Conservation (phyloP, 1,140 invertebrate species). For the Rhopalosiphum maidis region DNA sequence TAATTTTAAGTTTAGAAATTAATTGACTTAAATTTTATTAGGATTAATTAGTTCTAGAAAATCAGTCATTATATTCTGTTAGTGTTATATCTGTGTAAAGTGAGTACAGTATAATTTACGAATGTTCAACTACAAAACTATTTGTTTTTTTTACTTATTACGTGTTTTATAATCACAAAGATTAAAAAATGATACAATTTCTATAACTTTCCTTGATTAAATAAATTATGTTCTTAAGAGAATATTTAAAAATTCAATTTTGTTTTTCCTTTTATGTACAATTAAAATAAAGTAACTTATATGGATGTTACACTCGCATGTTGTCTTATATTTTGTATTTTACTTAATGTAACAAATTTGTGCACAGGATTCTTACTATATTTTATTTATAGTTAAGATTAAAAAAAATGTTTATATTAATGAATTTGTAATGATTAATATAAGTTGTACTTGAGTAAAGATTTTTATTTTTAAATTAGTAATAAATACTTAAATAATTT, state of each 20-base stretch:
- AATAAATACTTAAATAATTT: neutral
- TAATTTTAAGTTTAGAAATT: neutral
- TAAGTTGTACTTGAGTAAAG: neutral
- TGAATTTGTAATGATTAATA: neutral
- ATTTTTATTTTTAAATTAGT: neutral
- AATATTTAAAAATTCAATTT: too few species aligned
- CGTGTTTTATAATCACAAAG: neutral
- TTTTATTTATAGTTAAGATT: neutral
- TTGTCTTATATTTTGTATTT: neutral
- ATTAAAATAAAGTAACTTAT: too few species aligned
- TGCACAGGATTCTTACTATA: neutral
- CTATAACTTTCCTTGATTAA: neutral
- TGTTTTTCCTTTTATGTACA: too few species aligned
- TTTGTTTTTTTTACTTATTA: neutral
- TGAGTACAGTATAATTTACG: too few species aligned
- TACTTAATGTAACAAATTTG: neutral
- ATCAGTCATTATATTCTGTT: neutral
- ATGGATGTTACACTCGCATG: neutral
- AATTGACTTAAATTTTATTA: neutral
- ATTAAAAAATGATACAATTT: neutral
- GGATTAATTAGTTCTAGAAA: neutral
- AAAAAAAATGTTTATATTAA: neutral
- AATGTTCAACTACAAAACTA: neutral
- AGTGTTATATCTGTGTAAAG: too few species aligned
- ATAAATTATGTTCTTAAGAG: neutral